Conservation (phyloP, 2,113 vertebrate genomes). For the Arvicanthis niloticus region DNA sequence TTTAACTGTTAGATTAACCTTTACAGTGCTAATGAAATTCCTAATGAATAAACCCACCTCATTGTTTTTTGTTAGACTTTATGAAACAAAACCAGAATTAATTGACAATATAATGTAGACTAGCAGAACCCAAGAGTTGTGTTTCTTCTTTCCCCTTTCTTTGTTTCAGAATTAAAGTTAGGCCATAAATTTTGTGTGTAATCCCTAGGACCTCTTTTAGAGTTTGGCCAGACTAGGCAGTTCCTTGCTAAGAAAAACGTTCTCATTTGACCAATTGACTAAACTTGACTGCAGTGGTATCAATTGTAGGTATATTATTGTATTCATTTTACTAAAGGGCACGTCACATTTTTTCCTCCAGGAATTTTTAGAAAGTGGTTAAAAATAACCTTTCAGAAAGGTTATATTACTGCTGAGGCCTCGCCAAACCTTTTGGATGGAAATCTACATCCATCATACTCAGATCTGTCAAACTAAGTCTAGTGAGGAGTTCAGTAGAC, state of each 20-base stretch:
- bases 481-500: conserved; percentile 73
- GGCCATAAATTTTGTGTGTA: not conserved
- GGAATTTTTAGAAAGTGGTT: conserved; percentile 84
- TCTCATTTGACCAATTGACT: conserved; percentile 59
- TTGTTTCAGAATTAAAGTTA: conserved; percentile 40
- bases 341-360: conserved; percentile 76
- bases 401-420: conserved; percentile 78
- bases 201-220: not conserved
- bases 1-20: conserved; percentile 69
- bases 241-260: conserved; percentile 30
- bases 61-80: conserved; percentile 70
- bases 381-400: conserved; percentile 85
- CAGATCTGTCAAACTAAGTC: conserved; percentile 78
- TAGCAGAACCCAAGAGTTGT: not conserved
- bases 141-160: not conserved
- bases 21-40: conserved; percentile 57
- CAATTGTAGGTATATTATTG: conserved; percentile 78
- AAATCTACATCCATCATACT: conserved; percentile 79
- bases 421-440: conserved; percentile 77
- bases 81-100: conserved; percentile 68
- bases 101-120: conserved; percentile 65
- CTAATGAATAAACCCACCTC: conserved; percentile 68
- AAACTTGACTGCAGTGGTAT: conserved; percentile 63
- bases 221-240: not conserved
- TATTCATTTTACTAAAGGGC: conserved; percentile 82